phyloP scores from a whole-genome alignment of 2,113 vertebrate species.

The Muscicapa adusta region DNA sequence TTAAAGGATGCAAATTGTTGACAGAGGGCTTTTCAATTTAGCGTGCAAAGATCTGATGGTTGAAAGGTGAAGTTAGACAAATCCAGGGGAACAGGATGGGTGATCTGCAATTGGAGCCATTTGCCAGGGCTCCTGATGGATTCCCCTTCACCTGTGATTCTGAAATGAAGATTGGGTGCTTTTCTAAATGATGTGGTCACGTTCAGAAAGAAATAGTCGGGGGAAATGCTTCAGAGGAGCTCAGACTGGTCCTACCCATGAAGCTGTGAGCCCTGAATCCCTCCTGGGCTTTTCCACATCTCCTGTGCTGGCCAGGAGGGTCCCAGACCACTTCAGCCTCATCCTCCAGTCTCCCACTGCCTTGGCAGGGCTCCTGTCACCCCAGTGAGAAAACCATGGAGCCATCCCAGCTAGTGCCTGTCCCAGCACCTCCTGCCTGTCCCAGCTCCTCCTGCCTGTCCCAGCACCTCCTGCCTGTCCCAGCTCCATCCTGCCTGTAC shows the following conservation, averaged over 20 bases:
- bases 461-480: too few relatives aligned
- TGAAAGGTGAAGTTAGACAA: slow-evolving; percentile 46
- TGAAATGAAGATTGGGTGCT: background rate
- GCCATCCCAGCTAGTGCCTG: background rate
- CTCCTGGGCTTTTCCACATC: background rate
- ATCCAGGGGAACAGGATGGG: background rate
- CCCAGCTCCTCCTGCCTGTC: too few relatives aligned
- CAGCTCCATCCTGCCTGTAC: too few relatives aligned
- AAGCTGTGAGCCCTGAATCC: background rate
- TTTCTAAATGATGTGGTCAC: background rate
- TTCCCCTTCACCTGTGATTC: background rate
- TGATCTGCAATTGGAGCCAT: background rate
- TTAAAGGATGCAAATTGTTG: slow-evolving; percentile 59
- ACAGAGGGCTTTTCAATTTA: slow-evolving; percentile 57
- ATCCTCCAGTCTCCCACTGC: background rate
- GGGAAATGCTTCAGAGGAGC: background rate
- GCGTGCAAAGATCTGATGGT: slow-evolving; percentile 22
- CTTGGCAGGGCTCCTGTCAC: too few relatives aligned
- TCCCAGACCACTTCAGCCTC: background rate
- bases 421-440: rapidly evolving
- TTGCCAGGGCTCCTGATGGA: background rate
- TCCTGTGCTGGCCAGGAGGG: background rate
- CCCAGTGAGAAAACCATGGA: background rate
- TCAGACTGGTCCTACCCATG: rapidly evolving
- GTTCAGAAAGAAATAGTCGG: background rate